Conservation (phyloP, 2,888 invertebrate genomes). For the Prostheceraeus crozeri region DNA sequence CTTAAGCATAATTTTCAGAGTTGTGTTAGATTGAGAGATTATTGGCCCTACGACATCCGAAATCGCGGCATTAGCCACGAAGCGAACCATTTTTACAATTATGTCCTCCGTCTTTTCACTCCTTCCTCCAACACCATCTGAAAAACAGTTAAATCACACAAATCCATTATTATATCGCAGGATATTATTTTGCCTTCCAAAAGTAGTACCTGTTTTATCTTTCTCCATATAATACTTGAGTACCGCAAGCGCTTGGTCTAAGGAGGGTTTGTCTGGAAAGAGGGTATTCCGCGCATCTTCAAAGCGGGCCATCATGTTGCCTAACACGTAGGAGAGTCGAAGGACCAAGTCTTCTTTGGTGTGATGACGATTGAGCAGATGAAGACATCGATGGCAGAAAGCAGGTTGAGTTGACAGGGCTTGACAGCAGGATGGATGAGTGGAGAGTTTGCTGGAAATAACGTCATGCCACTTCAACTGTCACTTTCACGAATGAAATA, state of each 20-base stretch:
- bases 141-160: too few relatives aligned
- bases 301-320: conserved; percentile 73
- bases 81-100: conserved; percentile 63
- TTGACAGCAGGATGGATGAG: neutral
- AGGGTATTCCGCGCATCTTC: conserved; percentile 63
- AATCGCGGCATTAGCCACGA: conserved; percentile 76
- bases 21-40: conserved; percentile 58
- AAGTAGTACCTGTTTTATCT: too few relatives aligned
- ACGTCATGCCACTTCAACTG: neutral
- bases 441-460: neutral
- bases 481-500: neutral
- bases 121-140: too few relatives aligned
- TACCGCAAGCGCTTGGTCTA: too few relatives aligned
- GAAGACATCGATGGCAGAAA: too few relatives aligned
- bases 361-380: neutral
- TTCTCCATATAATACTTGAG: too few relatives aligned
- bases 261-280: conserved; percentile 48
- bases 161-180: too few relatives aligned
- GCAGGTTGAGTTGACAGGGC: too few relatives aligned
- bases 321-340: conserved; percentile 72
- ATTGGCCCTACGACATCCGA: conserved; percentile 68
- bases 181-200: too few relatives aligned
- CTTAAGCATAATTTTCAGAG: conserved; percentile 51
- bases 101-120: too few relatives aligned
- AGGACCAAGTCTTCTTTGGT: conserved; percentile 64